A percentile compares a stretch with the other conserved stretches of the same genome.
Evolutionary conservation across 1,140 invertebrate species (phyloP).

Genomic region (Orchesella cincta): DNA sequence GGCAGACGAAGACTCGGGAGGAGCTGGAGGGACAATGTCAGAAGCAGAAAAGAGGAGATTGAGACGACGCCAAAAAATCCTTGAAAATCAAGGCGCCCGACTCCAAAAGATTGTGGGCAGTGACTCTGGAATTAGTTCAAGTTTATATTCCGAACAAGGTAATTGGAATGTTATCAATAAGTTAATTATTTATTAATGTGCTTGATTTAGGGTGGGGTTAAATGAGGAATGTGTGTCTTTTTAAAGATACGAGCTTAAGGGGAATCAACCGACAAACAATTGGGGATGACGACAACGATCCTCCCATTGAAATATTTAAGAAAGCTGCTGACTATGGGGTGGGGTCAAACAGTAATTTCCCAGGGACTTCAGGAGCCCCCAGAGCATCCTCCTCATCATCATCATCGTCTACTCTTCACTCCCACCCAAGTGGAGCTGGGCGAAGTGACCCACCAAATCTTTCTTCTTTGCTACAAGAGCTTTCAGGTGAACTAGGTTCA

Average conservation of each 20-base stretch:
- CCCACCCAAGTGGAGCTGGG: not conserved
- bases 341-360: not conserved
- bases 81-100: not conserved
- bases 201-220: too few relatives aligned
- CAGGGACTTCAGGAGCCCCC: not conserved
- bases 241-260: too few relatives aligned
- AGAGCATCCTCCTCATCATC: not conserved
- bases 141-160: not conserved
- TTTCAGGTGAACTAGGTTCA: not conserved
- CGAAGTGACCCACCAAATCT: not conserved
- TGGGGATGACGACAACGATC: too few relatives aligned
- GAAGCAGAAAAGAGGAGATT: slow-evolving; percentile 14
- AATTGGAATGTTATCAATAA: not conserved
- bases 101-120: not conserved
- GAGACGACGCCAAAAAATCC: not conserved
- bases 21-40: not conserved
- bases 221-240: too few relatives aligned
- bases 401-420: too few relatives aligned
- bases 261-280: too few relatives aligned
- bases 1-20: not conserved
- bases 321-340: not conserved
- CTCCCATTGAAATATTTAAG: too few relatives aligned
- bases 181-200: not conserved
- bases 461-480: not conserved
- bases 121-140: not conserved